A percentile compares a stretch with the other conserved stretches of the same genome.
phyloP scores from a whole-genome alignment of 2,113 vertebrate species.

The Neofelis nebulosa region DNA sequence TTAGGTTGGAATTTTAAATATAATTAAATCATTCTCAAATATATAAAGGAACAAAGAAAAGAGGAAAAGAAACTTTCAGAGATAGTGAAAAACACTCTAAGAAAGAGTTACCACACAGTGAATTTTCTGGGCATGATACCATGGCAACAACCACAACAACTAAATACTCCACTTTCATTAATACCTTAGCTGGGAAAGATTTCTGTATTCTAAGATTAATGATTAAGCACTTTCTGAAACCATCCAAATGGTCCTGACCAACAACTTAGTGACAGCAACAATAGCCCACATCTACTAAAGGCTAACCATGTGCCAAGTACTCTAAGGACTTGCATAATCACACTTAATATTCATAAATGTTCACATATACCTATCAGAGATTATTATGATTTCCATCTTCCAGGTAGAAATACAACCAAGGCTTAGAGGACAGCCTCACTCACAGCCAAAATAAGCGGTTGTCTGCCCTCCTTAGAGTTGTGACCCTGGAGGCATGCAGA shows the following conservation, averaged over 20 bases:
- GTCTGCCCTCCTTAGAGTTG: background rate
- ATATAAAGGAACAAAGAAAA: constrained; percentile 63
- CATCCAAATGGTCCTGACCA: background rate
- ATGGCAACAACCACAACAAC: constrained; percentile 14
- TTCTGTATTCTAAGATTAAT: background rate
- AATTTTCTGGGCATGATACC: background rate
- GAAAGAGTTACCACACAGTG: constrained; percentile 6
- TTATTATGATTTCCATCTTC: background rate
- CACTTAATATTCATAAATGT: background rate
- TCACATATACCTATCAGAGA: background rate
- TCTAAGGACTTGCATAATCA: background rate
- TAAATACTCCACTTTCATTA: background rate
- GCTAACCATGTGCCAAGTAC: background rate
- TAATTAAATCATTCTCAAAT: constrained; percentile 40
- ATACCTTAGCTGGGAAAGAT: background rate
- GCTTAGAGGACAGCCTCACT: background rate
- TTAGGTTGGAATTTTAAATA: constrained; percentile 61
- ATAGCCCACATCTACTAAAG: background rate
- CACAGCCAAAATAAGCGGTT: background rate
- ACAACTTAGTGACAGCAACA: background rate
- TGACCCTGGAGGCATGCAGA: fast-evolving
- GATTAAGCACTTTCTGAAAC: constrained; percentile 10
- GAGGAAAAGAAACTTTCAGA: constrained; percentile 63
- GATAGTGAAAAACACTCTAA: constrained; percentile 57
- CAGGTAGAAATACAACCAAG: background rate